These are phyloP conservation scores for Theropithecus gelada DNA, from an alignment of 2,113 vertebrate species.

Conservation along the genomic window DNA sequence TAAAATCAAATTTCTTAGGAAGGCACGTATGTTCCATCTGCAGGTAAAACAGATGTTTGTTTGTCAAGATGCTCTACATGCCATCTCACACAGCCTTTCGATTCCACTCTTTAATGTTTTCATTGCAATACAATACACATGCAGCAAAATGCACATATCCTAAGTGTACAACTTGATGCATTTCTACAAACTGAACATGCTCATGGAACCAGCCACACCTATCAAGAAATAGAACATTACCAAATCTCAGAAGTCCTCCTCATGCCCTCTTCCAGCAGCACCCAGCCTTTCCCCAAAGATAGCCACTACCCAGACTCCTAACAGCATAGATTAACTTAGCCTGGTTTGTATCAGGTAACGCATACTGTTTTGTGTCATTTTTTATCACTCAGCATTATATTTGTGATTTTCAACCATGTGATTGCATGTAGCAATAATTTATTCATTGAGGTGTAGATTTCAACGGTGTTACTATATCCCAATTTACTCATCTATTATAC, in stretches of 20 bases:
- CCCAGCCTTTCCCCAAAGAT: not conserved
- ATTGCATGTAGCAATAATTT: not conserved
- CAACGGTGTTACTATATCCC: not conserved
- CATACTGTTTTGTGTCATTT: not conserved
- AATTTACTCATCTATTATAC: not conserved
- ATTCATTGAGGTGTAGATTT: not conserved
- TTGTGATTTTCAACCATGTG: not conserved
- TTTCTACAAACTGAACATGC: not conserved
- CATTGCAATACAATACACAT: not conserved
- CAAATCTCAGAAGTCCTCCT: not conserved
- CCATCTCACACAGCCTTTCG: not conserved
- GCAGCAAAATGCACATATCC: not conserved
- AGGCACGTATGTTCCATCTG: not conserved
- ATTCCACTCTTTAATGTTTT: not conserved
- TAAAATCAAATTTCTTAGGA: not conserved
- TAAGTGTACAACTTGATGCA: not conserved
- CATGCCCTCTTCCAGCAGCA: not conserved
- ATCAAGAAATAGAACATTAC: not conserved
- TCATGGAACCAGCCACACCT: not conserved
- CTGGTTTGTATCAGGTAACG: not conserved
- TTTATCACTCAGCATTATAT: not conserved
- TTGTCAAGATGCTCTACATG: not conserved
- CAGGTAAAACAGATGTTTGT: not conserved
- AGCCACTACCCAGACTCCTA: not conserved
- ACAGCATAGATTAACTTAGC: not conserved